These are phyloP conservation scores for Reticulitermes lucifugus DNA, from an alignment of 2,888 invertebrate species.

Conservation along the genomic window DNA sequence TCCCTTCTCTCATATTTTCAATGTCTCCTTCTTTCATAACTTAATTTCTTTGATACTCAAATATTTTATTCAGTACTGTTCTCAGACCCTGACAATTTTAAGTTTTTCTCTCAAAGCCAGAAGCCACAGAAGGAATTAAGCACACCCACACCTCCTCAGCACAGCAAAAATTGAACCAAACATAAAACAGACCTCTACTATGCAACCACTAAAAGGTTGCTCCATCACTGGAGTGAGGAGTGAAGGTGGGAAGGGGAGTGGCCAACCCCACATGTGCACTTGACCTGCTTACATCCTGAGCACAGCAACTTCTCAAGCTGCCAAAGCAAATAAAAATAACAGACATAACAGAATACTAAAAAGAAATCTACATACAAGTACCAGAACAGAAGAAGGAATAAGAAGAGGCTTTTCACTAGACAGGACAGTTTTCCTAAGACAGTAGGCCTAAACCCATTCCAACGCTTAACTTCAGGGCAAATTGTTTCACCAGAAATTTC, in stretches of 20 bases:
- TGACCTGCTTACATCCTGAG: conserved; percentile 76
- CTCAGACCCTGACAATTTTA: too few relatives aligned
- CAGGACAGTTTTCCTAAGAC: too few relatives aligned
- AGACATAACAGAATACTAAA: conserved; percentile 37
- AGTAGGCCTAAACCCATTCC: too few relatives aligned
- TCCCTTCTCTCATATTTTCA: too few relatives aligned
- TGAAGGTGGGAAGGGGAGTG: conserved; percentile 17
- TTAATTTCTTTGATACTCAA: too few relatives aligned
- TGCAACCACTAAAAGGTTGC: conserved; percentile 22
- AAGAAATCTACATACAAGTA: conserved; percentile 26
- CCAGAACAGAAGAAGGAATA: conserved; percentile 5
- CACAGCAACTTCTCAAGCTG: conserved; percentile 81
- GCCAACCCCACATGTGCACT: conserved; percentile 68
- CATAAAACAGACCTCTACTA: conserved; percentile 42
- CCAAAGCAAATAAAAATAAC: conserved; percentile 60
- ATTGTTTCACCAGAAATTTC: too few relatives aligned
- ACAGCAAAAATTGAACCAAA: background rate
- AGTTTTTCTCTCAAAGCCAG: too few relatives aligned
- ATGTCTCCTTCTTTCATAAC: too few relatives aligned
- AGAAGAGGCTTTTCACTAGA: background rate
- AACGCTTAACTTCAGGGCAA: too few relatives aligned
- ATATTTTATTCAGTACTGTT: too few relatives aligned
- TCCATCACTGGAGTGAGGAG: background rate
- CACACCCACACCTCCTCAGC: background rate
- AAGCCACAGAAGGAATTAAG: too few relatives aligned